Conservation (phyloP, 2,113 vertebrate genomes). For the Upupa epops region DNA sequence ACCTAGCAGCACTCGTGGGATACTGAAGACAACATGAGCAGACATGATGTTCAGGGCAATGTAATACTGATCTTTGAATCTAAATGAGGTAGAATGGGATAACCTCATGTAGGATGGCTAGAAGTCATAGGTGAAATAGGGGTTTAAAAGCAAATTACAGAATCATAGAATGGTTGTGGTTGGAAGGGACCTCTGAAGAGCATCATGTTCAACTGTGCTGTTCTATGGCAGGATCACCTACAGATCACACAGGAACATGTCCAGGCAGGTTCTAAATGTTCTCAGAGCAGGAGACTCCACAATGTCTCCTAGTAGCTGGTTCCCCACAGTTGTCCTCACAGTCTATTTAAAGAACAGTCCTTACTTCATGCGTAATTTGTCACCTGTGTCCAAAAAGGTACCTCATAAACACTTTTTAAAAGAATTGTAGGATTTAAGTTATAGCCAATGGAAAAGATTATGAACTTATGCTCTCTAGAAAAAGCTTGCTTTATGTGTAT, state of each 20-base stretch:
- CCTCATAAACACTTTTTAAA: not conserved
- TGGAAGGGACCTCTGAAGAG: no score
- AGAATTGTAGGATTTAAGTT: not conserved
- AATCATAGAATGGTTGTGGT: no score
- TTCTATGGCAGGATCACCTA: no score
- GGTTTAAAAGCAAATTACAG: not conserved
- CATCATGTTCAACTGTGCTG: no score
- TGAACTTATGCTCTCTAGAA: not conserved
- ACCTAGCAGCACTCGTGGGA: not conserved
- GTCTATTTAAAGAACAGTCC: not conserved
- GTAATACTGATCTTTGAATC: not conserved
- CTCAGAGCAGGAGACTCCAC: no score
- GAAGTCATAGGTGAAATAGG: not conserved
- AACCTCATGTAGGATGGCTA: not conserved
- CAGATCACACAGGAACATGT: no score
- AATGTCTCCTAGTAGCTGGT: no score
- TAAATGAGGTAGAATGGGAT: not conserved
- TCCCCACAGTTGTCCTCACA: no score
- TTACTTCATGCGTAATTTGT: not conserved
- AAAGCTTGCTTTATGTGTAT: not conserved
- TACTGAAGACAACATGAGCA: not conserved
- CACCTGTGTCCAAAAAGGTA: not conserved
- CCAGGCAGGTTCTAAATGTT: no score
- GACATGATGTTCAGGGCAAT: not conserved
- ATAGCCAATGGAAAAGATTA: not conserved